A percentile compares a stretch with the other conserved stretches of the same genome.
Evolutionary conservation across 30 jellyfish, hydroid and myxozoan genomes (phyloP).

Genomic region (Aurelia aurita): DNA sequence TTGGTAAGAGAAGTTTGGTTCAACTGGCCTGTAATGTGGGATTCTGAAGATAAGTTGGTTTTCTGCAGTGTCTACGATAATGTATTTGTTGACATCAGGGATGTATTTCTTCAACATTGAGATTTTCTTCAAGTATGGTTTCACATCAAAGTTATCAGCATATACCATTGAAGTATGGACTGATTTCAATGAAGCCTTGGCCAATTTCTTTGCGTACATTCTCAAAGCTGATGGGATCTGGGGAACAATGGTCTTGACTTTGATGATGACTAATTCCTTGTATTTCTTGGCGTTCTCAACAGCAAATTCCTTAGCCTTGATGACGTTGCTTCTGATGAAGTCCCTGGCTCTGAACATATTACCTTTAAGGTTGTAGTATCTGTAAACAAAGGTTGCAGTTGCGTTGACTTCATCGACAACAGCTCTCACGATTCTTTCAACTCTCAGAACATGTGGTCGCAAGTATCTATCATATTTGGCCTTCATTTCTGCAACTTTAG

Average conservation of each 20-base stretch:
- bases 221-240: slow-evolving; percentile 52
- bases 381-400: slow-evolving; percentile 71
- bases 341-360: slow-evolving; percentile 48
- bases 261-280: slow-evolving; percentile 21
- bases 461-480: slow-evolving; percentile 38
- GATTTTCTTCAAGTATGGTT: slow-evolving; percentile 48
- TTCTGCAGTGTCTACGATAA: slow-evolving; percentile 73
- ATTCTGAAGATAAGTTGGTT: slow-evolving; percentile 68
- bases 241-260: slow-evolving; percentile 51
- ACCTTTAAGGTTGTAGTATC: slow-evolving; percentile 71
- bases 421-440: slow-evolving; percentile 37
- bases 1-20: slow-evolving; percentile 86
- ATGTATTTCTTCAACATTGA: slow-evolving; percentile 61
- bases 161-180: slow-evolving; percentile 73
- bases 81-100: slow-evolving; percentile 73
- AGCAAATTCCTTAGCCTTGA: slow-evolving; percentile 28
- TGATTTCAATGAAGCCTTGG: slow-evolving; percentile 64
- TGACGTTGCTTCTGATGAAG: slow-evolving; percentile 8
- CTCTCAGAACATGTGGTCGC: slow-evolving; percentile 46
- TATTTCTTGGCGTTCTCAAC: slow-evolving; percentile 40
- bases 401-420: slow-evolving; percentile 74
- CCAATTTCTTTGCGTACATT: slow-evolving; percentile 56
- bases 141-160: slow-evolving; percentile 75
- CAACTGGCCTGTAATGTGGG: slow-evolving; percentile 71
- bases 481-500: slow-evolving; percentile 21